phyloP scores from a whole-genome alignment of 2,888 invertebrate genomes.

The Drosophila koepferae region DNA sequence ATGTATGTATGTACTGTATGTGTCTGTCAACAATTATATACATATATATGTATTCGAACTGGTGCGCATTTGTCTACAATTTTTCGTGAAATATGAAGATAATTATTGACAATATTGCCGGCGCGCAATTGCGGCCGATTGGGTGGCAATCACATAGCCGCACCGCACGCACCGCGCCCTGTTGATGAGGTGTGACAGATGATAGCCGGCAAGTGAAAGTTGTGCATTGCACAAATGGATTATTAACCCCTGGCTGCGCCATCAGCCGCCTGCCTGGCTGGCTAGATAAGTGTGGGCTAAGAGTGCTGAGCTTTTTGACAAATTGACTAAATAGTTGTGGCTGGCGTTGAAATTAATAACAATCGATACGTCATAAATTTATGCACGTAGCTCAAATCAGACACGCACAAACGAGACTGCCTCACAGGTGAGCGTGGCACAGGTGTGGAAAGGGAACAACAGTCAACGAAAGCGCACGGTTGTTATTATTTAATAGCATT shows the following conservation, averaged over 20 bases:
- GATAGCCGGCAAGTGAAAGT: conserved; percentile 63
- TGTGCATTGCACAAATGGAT: conserved; percentile 63
- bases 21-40: conserved; percentile 11
- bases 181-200: conserved; percentile 75
- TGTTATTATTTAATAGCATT: conserved; percentile 68
- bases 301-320: conserved; percentile 61
- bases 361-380: conserved; percentile 79
- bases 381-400: conserved; percentile 62
- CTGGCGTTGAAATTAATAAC: conserved; percentile 72
- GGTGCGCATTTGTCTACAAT: conserved; percentile 48
- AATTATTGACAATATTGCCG: conserved; percentile 68
- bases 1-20: conserved; percentile 6
- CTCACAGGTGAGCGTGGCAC: background rate
- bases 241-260: conserved; percentile 61
- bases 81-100: conserved; percentile 70
- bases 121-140: conserved; percentile 35
- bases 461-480: conserved; percentile 5
- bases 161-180: conserved; percentile 29
- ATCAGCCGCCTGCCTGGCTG: background rate
- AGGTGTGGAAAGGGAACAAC: background rate
- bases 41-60: conserved; percentile 6
- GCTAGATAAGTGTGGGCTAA: conserved; percentile 3
- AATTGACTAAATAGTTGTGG: conserved; percentile 75
- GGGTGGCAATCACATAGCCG: conserved; percentile 6
- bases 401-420: conserved; percentile 62